These are phyloP conservation scores for Myotis findleyi DNA, from an alignment of 2,797 vertebrate species.

Conservation along the genomic window DNA sequence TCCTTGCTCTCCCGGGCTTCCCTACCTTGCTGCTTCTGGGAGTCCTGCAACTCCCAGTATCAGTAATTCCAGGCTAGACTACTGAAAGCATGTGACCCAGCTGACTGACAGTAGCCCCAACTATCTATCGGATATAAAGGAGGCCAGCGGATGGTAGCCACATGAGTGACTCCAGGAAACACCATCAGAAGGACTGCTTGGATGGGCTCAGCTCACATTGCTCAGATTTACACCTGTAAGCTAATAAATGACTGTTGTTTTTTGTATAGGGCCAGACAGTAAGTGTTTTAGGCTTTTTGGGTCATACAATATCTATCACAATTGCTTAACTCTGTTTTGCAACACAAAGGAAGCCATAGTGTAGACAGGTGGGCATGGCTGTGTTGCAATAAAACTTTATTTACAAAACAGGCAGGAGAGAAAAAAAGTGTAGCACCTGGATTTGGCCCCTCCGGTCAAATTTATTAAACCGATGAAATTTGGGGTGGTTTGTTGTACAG, in stretches of 20 bases:
- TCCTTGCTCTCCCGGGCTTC: neutral
- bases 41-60: neutral
- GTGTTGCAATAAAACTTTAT: neutral
- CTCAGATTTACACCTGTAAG: neutral
- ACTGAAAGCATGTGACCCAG: neutral
- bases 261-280: neutral
- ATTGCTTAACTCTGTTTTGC: neutral
- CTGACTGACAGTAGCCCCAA: neutral
- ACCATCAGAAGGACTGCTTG: neutral
- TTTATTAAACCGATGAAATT: neutral
- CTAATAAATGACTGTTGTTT: neutral
- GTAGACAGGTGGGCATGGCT: neutral
- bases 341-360: neutral
- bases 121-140: neutral
- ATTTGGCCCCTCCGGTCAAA: neutral
- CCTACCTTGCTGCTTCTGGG: neutral
- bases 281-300: neutral
- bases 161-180: neutral
- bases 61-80: neutral
- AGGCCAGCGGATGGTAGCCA: neutral
- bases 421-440: neutral
- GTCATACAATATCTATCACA: neutral
- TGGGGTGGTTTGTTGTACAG: neutral
- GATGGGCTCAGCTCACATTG: neutral
- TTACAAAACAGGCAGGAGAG: neutral